Evolutionary conservation across 2,888 invertebrate genomes (phyloP).

Genomic region (Drosophila peninsularis): DNA sequence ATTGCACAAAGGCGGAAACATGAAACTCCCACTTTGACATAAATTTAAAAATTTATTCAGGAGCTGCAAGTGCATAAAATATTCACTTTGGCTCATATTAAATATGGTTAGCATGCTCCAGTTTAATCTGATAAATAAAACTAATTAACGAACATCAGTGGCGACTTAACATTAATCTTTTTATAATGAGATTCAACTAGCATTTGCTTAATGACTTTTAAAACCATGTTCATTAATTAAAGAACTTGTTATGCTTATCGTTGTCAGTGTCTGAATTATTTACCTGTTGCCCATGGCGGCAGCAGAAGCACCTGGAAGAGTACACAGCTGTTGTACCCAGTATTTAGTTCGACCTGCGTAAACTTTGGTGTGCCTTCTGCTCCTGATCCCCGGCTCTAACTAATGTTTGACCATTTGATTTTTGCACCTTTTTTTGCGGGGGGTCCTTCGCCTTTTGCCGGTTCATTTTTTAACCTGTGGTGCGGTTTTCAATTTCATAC

Average conservation of each 20-base stretch:
- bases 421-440: conserved; percentile 34
- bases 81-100: not conserved
- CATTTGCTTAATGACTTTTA: conserved; percentile 36
- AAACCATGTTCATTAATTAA: conserved; percentile 34
- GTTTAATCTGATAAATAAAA: conserved; percentile 1
- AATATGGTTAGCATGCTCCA: not conserved
- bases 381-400: conserved; percentile 22
- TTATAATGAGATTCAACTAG: conserved; percentile 11
- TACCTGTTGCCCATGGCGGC: conserved; percentile 27
- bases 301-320: not conserved
- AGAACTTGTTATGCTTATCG: not conserved
- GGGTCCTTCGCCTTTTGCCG: conserved; percentile 8
- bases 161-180: conserved; percentile 14
- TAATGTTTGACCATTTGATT: conserved; percentile 59
- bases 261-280: conserved; percentile 13
- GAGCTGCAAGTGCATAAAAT: not conserved
- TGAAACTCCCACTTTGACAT: not conserved
- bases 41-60: not conserved
- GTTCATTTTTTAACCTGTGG: conserved; percentile 56
- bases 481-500: conserved; percentile 79
- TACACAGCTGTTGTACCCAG: conserved; percentile 4
- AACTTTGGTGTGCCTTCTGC: not conserved
- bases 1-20: not conserved
- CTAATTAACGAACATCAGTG: conserved; percentile 6
- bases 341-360: conserved; percentile 2